Conservation (phyloP, 2,888 invertebrate species). For the Epicampocera succincta region DNA sequence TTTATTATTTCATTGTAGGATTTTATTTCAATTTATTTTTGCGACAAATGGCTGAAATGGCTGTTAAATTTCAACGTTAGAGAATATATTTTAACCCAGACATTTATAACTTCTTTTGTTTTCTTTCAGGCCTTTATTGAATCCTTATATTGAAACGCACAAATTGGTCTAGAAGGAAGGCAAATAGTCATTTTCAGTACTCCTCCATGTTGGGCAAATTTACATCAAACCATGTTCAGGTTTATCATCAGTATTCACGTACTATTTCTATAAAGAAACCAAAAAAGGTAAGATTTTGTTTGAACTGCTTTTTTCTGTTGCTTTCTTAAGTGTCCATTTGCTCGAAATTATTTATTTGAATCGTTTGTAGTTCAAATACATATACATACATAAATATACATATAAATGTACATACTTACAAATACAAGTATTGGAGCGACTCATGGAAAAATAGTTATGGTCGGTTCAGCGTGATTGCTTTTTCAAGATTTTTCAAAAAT, state of each 20-base stretch:
- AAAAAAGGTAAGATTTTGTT: constrained; percentile 77
- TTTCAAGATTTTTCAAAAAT: too few species aligned
- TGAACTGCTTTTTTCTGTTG: background rate
- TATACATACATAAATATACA: too few species aligned
- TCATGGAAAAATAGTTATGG: too few species aligned
- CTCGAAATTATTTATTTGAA: too few species aligned
- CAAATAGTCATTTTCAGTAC: constrained; percentile 26
- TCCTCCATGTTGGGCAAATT: constrained; percentile 79
- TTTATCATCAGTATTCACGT: constrained; percentile 79
- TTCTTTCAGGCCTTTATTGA: constrained; percentile 31
- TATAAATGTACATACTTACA: too few species aligned
- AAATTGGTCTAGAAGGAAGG: background rate
- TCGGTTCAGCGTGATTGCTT: too few species aligned
- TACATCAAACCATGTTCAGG: constrained; percentile 79
- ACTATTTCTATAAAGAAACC: constrained; percentile 77
- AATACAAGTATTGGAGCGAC: too few species aligned
- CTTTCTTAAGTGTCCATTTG: too few species aligned
- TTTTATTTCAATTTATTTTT: too few species aligned
- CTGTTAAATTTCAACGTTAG: background rate
- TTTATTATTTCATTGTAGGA: too few species aligned
- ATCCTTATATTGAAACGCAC: background rate
- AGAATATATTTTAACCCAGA: background rate
- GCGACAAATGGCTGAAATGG: background rate
- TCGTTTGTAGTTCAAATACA: too few species aligned
- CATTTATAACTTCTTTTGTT: background rate